Percentiles rank a stretch among this genome's conserved stretches.
Evolutionary conservation across 2,888 invertebrate genomes (phyloP).

Genomic region (Rapana venosa): DNA sequence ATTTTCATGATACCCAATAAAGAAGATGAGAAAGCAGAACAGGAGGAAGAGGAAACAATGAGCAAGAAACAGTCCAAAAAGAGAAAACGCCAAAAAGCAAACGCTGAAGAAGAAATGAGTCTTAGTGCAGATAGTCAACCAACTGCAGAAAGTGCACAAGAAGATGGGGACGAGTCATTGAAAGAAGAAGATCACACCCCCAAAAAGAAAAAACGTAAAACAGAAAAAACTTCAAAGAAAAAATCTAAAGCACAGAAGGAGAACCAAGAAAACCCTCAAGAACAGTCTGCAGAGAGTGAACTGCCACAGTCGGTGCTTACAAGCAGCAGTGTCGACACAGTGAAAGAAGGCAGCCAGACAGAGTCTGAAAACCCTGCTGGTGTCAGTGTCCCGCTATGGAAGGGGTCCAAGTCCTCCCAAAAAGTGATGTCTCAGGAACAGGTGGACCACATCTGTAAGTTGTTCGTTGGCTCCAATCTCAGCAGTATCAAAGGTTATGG

Average conservation of each 20-base stretch:
- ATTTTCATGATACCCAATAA: conserved; percentile 41
- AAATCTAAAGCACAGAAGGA: conserved; percentile 24
- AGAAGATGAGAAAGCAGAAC: conserved; percentile 44
- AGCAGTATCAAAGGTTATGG: conserved; percentile 23
- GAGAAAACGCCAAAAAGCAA: neutral
- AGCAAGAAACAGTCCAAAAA: neutral
- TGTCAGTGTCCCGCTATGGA: neutral
- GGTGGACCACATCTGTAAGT: neutral
- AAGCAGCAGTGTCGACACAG: neutral
- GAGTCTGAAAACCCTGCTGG: neutral
- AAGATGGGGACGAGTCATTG: neutral
- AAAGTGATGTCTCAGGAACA: neutral
- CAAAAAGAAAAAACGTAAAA: neutral
- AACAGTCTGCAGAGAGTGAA: neutral
- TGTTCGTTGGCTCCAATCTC: neutral
- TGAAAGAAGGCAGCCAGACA: neutral
- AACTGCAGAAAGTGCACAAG: neutral
- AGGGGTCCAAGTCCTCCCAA: neutral
- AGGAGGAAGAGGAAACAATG: neutral
- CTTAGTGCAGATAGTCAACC: neutral
- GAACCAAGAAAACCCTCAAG: conserved; percentile 11
- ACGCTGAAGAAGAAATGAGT: neutral
- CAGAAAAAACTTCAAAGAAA: conserved; percentile 18
- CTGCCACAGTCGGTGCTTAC: neutral
- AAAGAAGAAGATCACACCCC: neutral